phyloP scores from a whole-genome alignment of 1,140 invertebrate genomes.

The Bicyclus anynana region DNA sequence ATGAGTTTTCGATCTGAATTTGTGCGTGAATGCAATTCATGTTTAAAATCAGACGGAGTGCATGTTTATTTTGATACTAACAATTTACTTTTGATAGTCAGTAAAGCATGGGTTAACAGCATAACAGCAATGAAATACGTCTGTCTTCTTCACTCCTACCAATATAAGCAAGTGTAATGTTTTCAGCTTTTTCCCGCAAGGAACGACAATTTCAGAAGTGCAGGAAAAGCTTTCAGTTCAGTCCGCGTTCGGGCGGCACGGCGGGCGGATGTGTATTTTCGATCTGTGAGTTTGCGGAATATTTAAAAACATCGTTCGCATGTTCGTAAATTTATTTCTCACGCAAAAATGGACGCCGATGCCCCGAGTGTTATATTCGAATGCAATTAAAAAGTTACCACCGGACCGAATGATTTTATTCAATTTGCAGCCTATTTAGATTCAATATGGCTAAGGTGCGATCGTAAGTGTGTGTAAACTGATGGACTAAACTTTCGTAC shows the following conservation, averaged over 20 bases:
- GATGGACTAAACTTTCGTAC: slow-evolving; percentile 25
- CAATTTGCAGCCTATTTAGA: slow-evolving; percentile 8
- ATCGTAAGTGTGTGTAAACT: slow-evolving; percentile 37
- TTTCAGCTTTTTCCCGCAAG: slow-evolving; percentile 45
- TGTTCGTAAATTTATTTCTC: slow-evolving; percentile 28
- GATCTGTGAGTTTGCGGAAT: slow-evolving; percentile 37
- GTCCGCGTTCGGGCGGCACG: slow-evolving; percentile 59
- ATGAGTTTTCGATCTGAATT: neutral
- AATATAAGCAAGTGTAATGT: slow-evolving; percentile 23
- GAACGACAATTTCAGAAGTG: slow-evolving; percentile 44
- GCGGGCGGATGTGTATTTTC: slow-evolving; percentile 40
- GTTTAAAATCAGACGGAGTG: slow-evolving; percentile 40
- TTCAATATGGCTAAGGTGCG: slow-evolving; percentile 18
- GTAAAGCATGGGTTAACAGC: slow-evolving; percentile 32
- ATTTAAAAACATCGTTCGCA: slow-evolving; percentile 41
- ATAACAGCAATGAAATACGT: slow-evolving; percentile 17
- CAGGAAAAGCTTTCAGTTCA: slow-evolving; percentile 53
- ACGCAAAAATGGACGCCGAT: slow-evolving; percentile 23
- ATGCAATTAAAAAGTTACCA: slow-evolving; percentile 11
- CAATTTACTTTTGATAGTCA: slow-evolving; percentile 52
- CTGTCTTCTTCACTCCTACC: slow-evolving; percentile 38
- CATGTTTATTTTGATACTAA: slow-evolving; percentile 67
- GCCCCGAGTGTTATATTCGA: neutral
- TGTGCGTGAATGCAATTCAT: neutral
- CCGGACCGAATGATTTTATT: neutral